Evolutionary conservation across 2,888 invertebrate species (phyloP).

Genomic region (Lysandra coridon): DNA sequence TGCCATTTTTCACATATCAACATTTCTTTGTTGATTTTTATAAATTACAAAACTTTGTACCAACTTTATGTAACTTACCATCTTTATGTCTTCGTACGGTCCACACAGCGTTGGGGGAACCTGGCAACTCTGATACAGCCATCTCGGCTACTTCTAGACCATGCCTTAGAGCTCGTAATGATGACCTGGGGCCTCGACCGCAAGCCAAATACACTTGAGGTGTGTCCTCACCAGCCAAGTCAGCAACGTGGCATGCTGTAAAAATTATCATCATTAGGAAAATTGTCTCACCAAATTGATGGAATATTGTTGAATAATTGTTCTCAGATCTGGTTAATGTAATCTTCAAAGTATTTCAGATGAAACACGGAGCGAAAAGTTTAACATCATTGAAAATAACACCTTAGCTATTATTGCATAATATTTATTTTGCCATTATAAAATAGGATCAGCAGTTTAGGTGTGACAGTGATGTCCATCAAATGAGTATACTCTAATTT

Average conservation of each 20-base stretch:
- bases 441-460: too few relatives aligned
- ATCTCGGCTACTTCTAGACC: constrained; percentile 99
- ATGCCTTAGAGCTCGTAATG: constrained; percentile 95
- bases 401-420: neutral
- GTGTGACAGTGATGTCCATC: too few relatives aligned
- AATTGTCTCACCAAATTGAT: neutral
- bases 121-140: constrained; percentile 99
- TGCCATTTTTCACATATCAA: too few relatives aligned
- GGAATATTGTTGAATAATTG: neutral
- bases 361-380: constrained; percentile 81
- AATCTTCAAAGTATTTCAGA: constrained; percentile 81
- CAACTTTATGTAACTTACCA: constrained; percentile 84
- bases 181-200: constrained; percentile 96
- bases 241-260: constrained; percentile 91
- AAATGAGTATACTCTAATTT: too few relatives aligned
- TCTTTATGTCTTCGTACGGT: constrained; percentile 97
- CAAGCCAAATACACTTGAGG: constrained; percentile 98
- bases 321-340: constrained; percentile 74
- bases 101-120: constrained; percentile 99
- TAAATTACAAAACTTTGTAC: too few relatives aligned
- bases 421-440: neutral
- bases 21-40: too few relatives aligned
- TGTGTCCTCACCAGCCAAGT: constrained; percentile 98
- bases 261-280: constrained; percentile 32
- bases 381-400: constrained; percentile 62